Percentiles rank a stretch among this genome's conserved stretches.
These are phyloP conservation scores for Hirundo rustica DNA, from an alignment of 2,797 vertebrate genomes.

Conservation along the genomic window DNA sequence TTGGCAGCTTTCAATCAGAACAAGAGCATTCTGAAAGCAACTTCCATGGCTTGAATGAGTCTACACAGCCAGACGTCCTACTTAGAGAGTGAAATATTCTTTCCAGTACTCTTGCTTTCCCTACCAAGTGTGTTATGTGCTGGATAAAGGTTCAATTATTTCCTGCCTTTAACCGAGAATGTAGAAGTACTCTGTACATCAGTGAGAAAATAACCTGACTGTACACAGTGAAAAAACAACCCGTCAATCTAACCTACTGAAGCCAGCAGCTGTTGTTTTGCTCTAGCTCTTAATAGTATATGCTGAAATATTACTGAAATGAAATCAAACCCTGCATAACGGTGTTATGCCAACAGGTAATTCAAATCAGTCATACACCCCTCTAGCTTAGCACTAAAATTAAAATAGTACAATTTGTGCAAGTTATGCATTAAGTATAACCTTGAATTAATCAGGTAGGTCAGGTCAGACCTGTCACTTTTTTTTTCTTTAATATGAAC, in stretches of 20 bases:
- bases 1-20: neutral
- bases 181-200: neutral
- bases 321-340: neutral
- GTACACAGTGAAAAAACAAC: neutral
- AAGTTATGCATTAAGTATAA: neutral
- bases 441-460: neutral
- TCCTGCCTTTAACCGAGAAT: neutral
- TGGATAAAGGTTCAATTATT: neutral
- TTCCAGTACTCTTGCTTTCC: neutral
- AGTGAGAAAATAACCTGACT: neutral
- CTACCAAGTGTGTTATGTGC: neutral
- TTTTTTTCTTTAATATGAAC: neutral
- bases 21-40: neutral
- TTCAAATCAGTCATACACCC: neutral
- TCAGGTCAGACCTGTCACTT: neutral
- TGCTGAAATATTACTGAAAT: neutral
- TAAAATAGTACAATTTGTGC: neutral
- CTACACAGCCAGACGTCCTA: neutral
- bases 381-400: neutral
- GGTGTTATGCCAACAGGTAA: neutral
- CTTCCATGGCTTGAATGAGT: neutral
- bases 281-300: neutral
- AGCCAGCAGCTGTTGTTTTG: neutral
- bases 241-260: neutral
- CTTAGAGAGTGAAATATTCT: neutral